Evolutionary conservation across 2,113 vertebrate species (phyloP).

Genomic region (Cryptoleucopteryx plumbea): DNA sequence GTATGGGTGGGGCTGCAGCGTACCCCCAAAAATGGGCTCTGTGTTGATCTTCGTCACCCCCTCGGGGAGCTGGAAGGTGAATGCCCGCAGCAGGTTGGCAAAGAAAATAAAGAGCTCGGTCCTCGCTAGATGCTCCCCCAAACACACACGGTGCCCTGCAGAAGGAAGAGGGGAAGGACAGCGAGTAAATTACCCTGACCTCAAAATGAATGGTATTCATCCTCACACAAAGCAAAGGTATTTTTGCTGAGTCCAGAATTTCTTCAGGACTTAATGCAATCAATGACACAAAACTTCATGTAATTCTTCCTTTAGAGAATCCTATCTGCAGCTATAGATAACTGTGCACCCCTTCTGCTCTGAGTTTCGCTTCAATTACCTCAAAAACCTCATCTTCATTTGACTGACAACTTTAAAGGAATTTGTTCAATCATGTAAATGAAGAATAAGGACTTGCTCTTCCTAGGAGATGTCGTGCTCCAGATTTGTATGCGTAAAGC

Average conservation of each 20-base stretch:
- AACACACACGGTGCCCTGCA: conserved; percentile 45
- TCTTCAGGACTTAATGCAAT: neutral
- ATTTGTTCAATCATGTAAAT: neutral
- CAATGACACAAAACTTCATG: neutral
- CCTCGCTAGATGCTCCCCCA: conserved; percentile 39
- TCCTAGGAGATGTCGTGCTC: neutral
- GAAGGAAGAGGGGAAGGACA: neutral
- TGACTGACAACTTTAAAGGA: neutral
- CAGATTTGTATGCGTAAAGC: neutral
- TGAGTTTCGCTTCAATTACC: neutral
- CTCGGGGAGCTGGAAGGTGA: neutral
- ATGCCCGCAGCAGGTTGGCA: conserved; percentile 14
- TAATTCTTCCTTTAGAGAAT: neutral
- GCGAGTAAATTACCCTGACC: neutral
- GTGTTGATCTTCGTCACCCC: neutral
- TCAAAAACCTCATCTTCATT: neutral
- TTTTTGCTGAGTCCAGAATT: neutral
- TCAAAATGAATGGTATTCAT: neutral
- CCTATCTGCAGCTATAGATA: neutral
- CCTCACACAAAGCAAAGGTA: neutral
- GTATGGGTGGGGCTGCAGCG: conserved; percentile 24
- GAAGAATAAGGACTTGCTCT: neutral
- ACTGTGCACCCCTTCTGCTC: neutral
- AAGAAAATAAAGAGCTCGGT: conserved; percentile 60
- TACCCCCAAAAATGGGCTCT: neutral